Evolutionary conservation across 1,140 invertebrate species (phyloP), one percentile per base, ranked within the genome.

Genomic region (Drosophila serrata): DNA sequence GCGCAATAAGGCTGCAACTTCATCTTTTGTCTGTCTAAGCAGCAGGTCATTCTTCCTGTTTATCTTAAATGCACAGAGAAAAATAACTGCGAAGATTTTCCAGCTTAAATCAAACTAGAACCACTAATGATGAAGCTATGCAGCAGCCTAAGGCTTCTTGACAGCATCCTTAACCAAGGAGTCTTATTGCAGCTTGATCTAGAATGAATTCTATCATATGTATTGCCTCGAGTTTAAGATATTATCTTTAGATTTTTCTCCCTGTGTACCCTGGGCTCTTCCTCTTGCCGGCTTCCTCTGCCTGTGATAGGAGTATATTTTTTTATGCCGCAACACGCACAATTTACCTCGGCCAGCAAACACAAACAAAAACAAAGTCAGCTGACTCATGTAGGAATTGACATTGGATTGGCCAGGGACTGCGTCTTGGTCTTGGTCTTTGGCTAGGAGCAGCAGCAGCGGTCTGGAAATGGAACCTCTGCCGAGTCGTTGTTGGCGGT

Each of bases 31-130:
- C 80, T 82, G 60, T 46, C 59, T 78, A 86, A 82, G 84, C 85
- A 90, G 85, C 85, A 88, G 85, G 85, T 88, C 85, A 88, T 90
- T 88, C 85, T 88, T 88, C 85, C 85, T 88, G 85, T 88, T 88
- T 88, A 88, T 81, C 73, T 77, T 40, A 35, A 27, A 19, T 39
- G 73, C 61, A 63, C 56, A 5, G 61, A 13, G 37, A 42, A 15
- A 63, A 61, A 15, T 31, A 19, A 13, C 12, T 33, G 4, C 7
- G 0, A 22, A 19, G 8, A 9, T 8, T 9, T 35, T 19, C 7
- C 0, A 6, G 6, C 2, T 35, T 0, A 35, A 13, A 9, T 53
- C 4, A 3, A 15, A 6, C 1, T n/a, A 17, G 8, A 49, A 1
- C 22, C 4, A n/a, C 8, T 29, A 8, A 27, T 27, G 4, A 27